These are phyloP conservation scores for Ophion obscuratus DNA, from an alignment of 2,888 invertebrate species.

Conservation along the genomic window DNA sequence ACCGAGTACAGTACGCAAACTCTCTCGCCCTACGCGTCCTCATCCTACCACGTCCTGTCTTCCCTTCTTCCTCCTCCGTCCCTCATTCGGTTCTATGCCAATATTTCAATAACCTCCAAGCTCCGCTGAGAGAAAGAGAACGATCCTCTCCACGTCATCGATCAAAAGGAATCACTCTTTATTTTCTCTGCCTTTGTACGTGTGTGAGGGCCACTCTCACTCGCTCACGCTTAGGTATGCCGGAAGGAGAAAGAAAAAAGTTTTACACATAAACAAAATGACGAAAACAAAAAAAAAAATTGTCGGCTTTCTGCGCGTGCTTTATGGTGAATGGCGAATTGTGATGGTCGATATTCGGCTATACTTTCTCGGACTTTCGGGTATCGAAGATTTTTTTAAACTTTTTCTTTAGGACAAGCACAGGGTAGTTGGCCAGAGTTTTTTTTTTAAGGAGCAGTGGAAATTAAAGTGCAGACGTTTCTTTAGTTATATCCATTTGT, in stretches of 20 bases:
- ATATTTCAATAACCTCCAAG: slow-evolving; percentile 81
- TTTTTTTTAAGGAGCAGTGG: no score
- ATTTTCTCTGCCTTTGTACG: slow-evolving; percentile 22
- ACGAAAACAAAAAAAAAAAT: not conserved
- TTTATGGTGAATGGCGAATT: not conserved
- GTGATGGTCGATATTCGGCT: no score
- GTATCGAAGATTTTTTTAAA: no score
- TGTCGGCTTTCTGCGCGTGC: not conserved
- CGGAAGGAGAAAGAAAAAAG: not conserved
- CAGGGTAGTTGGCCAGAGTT: no score
- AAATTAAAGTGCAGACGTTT: no score
- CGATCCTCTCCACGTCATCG: slow-evolving; percentile 77
- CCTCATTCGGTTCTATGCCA: slow-evolving; percentile 63
- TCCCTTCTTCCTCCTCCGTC: slow-evolving; percentile 45
- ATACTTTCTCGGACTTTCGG: no score
- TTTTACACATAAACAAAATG: not conserved
- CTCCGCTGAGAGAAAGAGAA: slow-evolving; percentile 56
- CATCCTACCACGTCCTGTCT: slow-evolving; percentile 17
- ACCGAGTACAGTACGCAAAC: slow-evolving; percentile 41
- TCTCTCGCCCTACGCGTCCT: slow-evolving; percentile 41
- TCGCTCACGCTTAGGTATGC: not conserved
- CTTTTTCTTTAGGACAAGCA: no score
- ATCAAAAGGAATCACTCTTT: slow-evolving; percentile 75
- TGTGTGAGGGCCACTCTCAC: not conserved
- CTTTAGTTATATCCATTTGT: no score